A percentile compares a stretch with the other conserved stretches of the same genome.
These are phyloP conservation scores for Myopa tessellatipennis DNA, from an alignment of 2,888 invertebrate genomes.

Conservation along the genomic window DNA sequence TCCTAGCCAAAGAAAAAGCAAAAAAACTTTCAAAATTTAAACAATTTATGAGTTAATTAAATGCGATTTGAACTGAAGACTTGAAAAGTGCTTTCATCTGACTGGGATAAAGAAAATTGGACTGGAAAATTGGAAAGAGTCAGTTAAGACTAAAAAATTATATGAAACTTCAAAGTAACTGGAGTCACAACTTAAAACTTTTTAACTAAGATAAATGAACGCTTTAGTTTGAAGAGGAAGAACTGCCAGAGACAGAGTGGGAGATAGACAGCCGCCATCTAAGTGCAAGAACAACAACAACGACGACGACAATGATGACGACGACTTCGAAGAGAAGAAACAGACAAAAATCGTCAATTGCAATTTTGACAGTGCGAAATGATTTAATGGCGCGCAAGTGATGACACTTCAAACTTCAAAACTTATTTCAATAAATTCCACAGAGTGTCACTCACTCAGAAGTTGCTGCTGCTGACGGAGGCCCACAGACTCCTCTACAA, in stretches of 20 bases:
- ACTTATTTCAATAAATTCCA: conserved; percentile 30
- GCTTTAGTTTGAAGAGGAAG: conserved; percentile 12
- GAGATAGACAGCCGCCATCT: conserved; percentile 30
- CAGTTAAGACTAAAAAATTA: too few species aligned
- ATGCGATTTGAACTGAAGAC: too few species aligned
- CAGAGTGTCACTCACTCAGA: conserved; percentile 15
- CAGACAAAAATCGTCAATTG: conserved; percentile 35
- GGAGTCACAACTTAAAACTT: conserved; percentile 14
- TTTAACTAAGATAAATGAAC: conserved; percentile 40
- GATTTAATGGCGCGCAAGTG: conserved; percentile 26
- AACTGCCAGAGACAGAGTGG: conserved; percentile 1
- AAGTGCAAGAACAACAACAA: too few species aligned
- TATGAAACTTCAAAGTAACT: neutral
- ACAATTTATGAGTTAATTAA: too few species aligned
- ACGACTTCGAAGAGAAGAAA: conserved; percentile 1
- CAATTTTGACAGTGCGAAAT: conserved; percentile 33
- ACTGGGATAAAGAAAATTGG: too few species aligned
- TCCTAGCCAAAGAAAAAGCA: too few species aligned
- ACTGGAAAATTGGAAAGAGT: too few species aligned
- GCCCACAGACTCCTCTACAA: too few species aligned
- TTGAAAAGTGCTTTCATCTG: too few species aligned
- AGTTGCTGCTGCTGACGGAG: too few species aligned
- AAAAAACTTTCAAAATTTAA: too few species aligned
- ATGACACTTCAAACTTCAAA: conserved; percentile 27
- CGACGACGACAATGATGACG: neutral